Evolutionary conservation across 92 coral and sea anemone species (phyloP), one percentile per base, ranked within the genome.

Genomic region (Pocillopora meandrina): DNA sequence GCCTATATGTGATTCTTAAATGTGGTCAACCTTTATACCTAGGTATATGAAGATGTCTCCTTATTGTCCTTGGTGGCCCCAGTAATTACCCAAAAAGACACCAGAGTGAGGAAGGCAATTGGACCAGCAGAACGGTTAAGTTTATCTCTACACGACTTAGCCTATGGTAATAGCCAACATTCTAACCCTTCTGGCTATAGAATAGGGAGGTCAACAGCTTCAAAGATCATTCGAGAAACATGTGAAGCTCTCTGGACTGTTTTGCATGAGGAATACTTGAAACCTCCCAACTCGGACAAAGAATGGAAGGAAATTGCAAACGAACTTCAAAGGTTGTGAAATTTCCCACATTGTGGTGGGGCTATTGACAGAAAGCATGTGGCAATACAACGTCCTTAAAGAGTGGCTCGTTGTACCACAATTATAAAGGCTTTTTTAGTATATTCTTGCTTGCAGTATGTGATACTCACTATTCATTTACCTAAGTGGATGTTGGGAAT

Each of bases 351-450:
- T 71, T 82, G 87, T 52, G 26, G 79, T 56, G 93, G 93, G 21
- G 91, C 91, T 2, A 89, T 92, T 11, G 95, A 92, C 83, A 93
- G 90, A 12, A 89, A 92, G 34, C 93, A 92, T 56, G 74, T 92
- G 0, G 56, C 65, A n/a, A 88, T 90, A 7, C 71, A 73, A 1
- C 85, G 84, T 79, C 96, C 90, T 76, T 79, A 18, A 77, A 82
- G 21, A 76, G 79, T 81, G 92, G 90, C 63, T 85, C 92, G 0
- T 77, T 77, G 12, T 90, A 84, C 79, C 85, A 67, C 73, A 81
- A 87, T 49, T 81, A 81, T 49, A 75, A 92, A 61, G 88, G 87
- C 36, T 90, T 71, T 63, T 87, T 77, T 57, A 89, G 85, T 49
- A 83, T 89, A 55, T 91, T 89, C 6, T 59, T 92, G 34, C 79